Conservation (phyloP, 2,888 invertebrate genomes). For the Ichneumoninae sp. region DNA sequence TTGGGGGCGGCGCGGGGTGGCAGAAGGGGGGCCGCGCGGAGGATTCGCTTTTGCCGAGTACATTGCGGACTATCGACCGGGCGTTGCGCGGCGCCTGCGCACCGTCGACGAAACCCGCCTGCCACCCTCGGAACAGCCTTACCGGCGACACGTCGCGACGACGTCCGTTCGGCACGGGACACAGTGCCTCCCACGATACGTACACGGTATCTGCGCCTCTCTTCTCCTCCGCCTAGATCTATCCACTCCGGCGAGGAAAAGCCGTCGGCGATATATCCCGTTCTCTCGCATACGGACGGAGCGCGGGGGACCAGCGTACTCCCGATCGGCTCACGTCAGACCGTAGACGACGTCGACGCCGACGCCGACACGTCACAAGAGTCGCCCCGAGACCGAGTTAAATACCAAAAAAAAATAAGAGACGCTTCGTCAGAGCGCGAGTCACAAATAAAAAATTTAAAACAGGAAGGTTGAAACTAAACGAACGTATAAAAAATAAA, state of each 20-base stretch:
- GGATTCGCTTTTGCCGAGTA: slow-evolving; percentile 73
- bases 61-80: slow-evolving; percentile 83
- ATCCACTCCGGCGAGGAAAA: slow-evolving; percentile 21
- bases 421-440: background rate
- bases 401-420: background rate
- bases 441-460: background rate
- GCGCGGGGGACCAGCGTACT: slow-evolving; percentile 2
- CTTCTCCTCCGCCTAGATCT: slow-evolving; percentile 54
- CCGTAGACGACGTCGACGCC: slow-evolving; percentile 26
- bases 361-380: slow-evolving; percentile 42
- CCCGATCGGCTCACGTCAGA: slow-evolving; percentile 23
- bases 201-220: slow-evolving; percentile 64
- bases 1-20: slow-evolving; percentile 33
- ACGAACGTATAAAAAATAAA: background rate
- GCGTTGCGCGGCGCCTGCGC: slow-evolving; percentile 78
- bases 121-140: slow-evolving; percentile 74
- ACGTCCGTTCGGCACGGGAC: slow-evolving; percentile 66
- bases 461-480: background rate
- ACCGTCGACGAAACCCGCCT: slow-evolving; percentile 70
- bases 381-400: slow-evolving; percentile 1
- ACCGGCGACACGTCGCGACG: slow-evolving; percentile 80
- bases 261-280: slow-evolving; percentile 30
- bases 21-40: slow-evolving; percentile 38
- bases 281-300: slow-evolving; percentile 40
- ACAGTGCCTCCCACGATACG: slow-evolving; percentile 71